Conservation (phyloP, 2,113 vertebrate species). For the Nanorana parkeri region DNA sequence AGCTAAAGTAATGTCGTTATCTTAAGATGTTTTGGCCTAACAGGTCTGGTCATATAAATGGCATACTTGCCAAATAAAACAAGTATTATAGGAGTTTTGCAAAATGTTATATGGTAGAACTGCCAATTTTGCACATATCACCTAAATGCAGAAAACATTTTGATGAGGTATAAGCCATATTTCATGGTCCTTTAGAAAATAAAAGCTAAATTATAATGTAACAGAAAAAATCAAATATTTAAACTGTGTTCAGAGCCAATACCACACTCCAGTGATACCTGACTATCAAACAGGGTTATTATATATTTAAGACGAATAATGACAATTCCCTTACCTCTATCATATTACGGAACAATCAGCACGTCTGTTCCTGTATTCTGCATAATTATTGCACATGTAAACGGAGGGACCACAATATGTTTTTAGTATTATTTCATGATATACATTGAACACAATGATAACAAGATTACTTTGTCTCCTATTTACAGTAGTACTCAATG, state of each 20-base stretch:
- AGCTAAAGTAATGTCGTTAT: constrained; percentile 61
- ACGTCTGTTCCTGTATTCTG: constrained; percentile 28
- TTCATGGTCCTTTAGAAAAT: constrained; percentile 64
- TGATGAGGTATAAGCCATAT: constrained; percentile 69
- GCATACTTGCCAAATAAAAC: constrained; percentile 75
- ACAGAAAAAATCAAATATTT: constrained; percentile 13
- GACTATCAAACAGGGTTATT: background rate
- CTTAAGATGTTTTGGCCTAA: constrained; percentile 76
- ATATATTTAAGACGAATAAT: background rate
- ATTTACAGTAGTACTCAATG: background rate
- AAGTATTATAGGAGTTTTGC: constrained; percentile 78
- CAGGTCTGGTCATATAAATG: constrained; percentile 77
- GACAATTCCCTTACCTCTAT: background rate
- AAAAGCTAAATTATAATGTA: constrained; percentile 10
- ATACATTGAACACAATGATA: background rate
- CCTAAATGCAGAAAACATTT: constrained; percentile 32
- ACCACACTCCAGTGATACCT: background rate
- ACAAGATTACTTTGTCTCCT: background rate
- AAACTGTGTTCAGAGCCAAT: too few species aligned
- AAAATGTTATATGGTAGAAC: constrained; percentile 62
- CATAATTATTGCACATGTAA: constrained; percentile 25
- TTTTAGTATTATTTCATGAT: constrained; percentile 10
- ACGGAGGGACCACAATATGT: background rate
- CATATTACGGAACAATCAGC: constrained; percentile 2
- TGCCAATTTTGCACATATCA: constrained; percentile 84